Base-by-base conservation (phyloP, 64 coral and sea anemone genomes). In the Actinia tenebrosa region DNA sequence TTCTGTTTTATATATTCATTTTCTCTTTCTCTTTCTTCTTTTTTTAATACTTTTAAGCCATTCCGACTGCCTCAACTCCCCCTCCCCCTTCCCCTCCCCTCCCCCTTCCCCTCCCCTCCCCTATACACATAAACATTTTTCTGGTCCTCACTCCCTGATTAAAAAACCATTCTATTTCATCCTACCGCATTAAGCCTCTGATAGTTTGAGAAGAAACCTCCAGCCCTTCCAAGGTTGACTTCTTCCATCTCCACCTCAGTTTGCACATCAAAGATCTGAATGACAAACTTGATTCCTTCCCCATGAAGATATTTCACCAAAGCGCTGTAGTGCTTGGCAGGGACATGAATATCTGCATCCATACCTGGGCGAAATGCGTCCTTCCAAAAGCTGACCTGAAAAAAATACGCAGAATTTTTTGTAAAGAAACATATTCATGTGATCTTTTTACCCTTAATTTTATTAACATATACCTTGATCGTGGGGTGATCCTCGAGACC, bases 341-440 rank as follows among this genome's bases (percentile, higher is more conserved):
- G 83, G 18, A 85, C 83, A 18, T 85, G 83, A 45, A 85, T 85
- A 55, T 85, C 83, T 59, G 83, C 83, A 58, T 20, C 50, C 83
- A 85, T 85, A 9, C 83, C 56, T 5, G 83, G 83, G 5, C 54
- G 26, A 55, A 61, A 15, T 43, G 83, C 83, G 2, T 85, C 83
- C 45, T 85, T 85, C 83, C 83, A 85, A 54, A 85, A 85, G 53
- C 83, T 85, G 54, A 85, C 83, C 83, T 85, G 23, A 10, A 85
- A n/a, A 47, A 81, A 16, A 50, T 50, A 50, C 47, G 47, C 47
- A 8, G 47, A 50, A 3, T 50, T 50, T 8, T 50, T 50, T 50
- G 47, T 50, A 50, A 50, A 50, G 47, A 50, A 50, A 50, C 30
- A 0, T 37, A 0, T 37, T 37, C 30, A 37, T 37, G 3, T 69